Evolutionary conservation across 2,113 vertebrate genomes (phyloP).

Genomic region (Propithecus coquereli): DNA sequence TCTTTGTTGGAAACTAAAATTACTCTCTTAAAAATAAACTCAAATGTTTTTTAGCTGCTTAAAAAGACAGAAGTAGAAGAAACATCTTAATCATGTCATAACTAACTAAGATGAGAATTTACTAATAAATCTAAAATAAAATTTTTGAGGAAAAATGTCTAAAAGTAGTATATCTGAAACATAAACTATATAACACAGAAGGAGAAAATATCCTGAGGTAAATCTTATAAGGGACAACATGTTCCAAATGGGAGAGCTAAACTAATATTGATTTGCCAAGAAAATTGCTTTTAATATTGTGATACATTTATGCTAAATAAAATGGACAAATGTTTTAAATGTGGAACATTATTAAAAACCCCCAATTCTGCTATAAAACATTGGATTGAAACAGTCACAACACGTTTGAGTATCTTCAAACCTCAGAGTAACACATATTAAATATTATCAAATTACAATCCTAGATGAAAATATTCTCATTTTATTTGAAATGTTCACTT

Average conservation of each 20-base stretch:
- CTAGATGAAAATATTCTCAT: not conserved
- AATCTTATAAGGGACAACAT: not conserved
- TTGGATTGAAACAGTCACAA: not conserved
- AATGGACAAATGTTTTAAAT: not conserved
- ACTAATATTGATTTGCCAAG: not conserved
- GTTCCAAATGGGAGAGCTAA: not conserved
- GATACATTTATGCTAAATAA: conserved; percentile 10
- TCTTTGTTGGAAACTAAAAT: not conserved
- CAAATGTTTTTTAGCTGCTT: not conserved
- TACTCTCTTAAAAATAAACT: not conserved
- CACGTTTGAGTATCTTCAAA: not conserved
- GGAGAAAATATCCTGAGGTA: not conserved
- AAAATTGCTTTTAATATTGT: not conserved
- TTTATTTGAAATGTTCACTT: not conserved
- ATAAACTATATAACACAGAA: not conserved
- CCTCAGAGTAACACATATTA: not conserved
- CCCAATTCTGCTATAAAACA: not conserved
- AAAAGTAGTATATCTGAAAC: conserved; percentile 1
- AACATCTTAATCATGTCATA: not conserved
- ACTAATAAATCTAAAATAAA: not conserved
- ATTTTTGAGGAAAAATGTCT: not conserved
- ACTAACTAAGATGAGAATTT: conserved; percentile 31
- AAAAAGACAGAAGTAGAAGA: not conserved
- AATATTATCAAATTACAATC: not conserved
- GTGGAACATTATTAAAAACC: not conserved